A percentile compares a stretch with the other conserved stretches of the same genome.
Evolutionary conservation across 2,113 vertebrate genomes (phyloP).

Genomic region (Pseudorhombus dupliciocellatus): DNA sequence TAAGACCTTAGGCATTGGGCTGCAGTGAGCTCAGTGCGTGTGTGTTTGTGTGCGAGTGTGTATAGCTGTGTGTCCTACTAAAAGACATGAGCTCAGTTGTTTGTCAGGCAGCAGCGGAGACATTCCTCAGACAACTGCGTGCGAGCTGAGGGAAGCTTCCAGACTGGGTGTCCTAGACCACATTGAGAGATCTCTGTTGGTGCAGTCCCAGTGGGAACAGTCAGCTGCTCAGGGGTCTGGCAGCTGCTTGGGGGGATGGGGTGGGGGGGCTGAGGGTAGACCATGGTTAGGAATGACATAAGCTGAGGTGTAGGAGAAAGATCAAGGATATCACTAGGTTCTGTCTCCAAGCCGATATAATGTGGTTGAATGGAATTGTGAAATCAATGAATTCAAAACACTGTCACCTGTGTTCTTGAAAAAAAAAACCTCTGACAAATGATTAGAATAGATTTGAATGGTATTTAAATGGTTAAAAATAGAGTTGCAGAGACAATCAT

Average conservation of each 20-base stretch:
- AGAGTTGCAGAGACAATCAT: too few relatives aligned
- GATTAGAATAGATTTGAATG: too few relatives aligned
- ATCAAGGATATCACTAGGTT: neutral
- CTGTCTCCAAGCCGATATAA: neutral
- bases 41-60: slow-evolving; percentile 28
- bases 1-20: slow-evolving; percentile 52
- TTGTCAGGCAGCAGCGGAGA: slow-evolving; percentile 54
- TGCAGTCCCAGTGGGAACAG: slow-evolving; percentile 29
- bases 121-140: slow-evolving; percentile 68
- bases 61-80: slow-evolving; percentile 32
- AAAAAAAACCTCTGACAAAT: too few relatives aligned
- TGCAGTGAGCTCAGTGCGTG: slow-evolving; percentile 37
- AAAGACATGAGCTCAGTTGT: slow-evolving; percentile 63
- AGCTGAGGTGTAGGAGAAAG: neutral
- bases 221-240: slow-evolving; percentile 51
- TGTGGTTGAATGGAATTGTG: neutral
- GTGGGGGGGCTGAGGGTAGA: neutral
- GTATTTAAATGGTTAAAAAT: too few relatives aligned
- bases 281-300: neutral
- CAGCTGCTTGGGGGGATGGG: slow-evolving; percentile 38
- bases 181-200: slow-evolving; percentile 44
- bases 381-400: too few relatives aligned
- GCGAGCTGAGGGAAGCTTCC: slow-evolving; percentile 67
- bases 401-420: too few relatives aligned
- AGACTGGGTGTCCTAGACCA: slow-evolving; percentile 57